Evolutionary conservation across 1,140 invertebrate genomes (phyloP), one percentile per base, ranked within the genome.

Genomic region (Drosophila ficusphila): DNA sequence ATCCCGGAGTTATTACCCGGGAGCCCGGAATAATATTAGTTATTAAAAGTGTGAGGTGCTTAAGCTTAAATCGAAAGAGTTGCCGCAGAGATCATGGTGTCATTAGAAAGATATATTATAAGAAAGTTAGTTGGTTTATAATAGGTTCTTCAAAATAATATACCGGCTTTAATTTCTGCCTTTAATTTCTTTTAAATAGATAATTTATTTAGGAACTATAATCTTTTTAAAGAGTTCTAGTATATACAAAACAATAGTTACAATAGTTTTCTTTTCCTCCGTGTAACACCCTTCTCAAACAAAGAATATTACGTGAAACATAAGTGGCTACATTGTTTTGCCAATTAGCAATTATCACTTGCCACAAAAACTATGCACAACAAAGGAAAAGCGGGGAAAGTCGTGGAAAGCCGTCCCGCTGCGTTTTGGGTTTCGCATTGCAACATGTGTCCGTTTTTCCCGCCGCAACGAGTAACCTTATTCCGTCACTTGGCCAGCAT

Each of bases 281-380:
- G 18, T 52, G 29, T 25, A 9, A 3, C 12, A 34, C 18, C 52
- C 25, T 33, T 16, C 6, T 47, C 41, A 52, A 58, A 18, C 6
- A 36, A 14, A 34, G 47, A 19, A 18, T 41, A 19, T 16, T 19
- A 44, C 12, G 21, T 11, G 3, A 36, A 12, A 29, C 23, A 60
- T 34, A 60, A 53, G 33, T 27, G 54, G 25, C n/a, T 34, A 14
- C 29, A 54, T 33, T 64, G 44, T 77, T 58, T 67, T 67, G 49
- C 34, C 65, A 77, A 77, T 76, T 70, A 57, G 61, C 49, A 67
- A 58, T 67, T 58, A 42, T 44, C 62, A 75, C 64, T 70, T 75
- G 33, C 27, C 56, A 42, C 44, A 57, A n/a, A n/a, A n/a, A 47
- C 51, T 21, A 64, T 19, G 18, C 23, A 27, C 47, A 69, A 67